Base-by-base conservation (phyloP, 2,888 invertebrate genomes). In the Myopa testacea region DNA sequence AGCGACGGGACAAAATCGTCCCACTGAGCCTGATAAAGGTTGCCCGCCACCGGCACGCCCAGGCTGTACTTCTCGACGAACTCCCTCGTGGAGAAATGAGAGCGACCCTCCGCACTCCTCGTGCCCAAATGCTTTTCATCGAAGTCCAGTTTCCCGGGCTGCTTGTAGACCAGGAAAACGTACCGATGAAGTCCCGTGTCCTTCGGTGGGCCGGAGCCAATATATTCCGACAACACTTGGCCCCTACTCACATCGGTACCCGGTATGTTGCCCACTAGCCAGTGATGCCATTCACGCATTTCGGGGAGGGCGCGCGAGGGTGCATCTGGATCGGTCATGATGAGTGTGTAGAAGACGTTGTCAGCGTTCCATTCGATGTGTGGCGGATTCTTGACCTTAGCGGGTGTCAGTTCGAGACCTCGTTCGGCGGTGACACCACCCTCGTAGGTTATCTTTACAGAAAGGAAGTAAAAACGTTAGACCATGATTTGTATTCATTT, bases 271-370 rank as follows among this genome's bases (percentile, higher is more conserved):
- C 93, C 94, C 0, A 98, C 94, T 5, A 97, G 88, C 97, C 97
- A 98, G 89, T 98, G 97, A 85, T 95, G 95, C 94, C 95, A 96
- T 88, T 98, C 97, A 55, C 96, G 92, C 87, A 92, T 93, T 81
- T 91, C 94, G 0, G 96, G 96, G 8, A 94, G 92, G n/a, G 91
- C 87, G 52, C 97, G 93, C 81, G 94, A 94, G 0, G 97, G 97
- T 10, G 97, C 97, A 91, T 98, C 98, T 4, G 88, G 97, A 90
- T 98, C 98, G 91, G 88, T 86, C 81, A 89, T 82, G 12, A 87
- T 82, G 0, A 89, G 82, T 0, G 88, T 84, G 63, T 88, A 88
- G 78, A 81, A 86, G 0, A 80, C 78, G 6, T 55, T 5, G 55
- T 55, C 55, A 55, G 55, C 55, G 10, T 55, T 81, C 86, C 86